A percentile compares a stretch with the other conserved stretches of the same genome.
Conservation (phyloP, 2,888 invertebrate species). For the Lutraria lutraria region DNA sequence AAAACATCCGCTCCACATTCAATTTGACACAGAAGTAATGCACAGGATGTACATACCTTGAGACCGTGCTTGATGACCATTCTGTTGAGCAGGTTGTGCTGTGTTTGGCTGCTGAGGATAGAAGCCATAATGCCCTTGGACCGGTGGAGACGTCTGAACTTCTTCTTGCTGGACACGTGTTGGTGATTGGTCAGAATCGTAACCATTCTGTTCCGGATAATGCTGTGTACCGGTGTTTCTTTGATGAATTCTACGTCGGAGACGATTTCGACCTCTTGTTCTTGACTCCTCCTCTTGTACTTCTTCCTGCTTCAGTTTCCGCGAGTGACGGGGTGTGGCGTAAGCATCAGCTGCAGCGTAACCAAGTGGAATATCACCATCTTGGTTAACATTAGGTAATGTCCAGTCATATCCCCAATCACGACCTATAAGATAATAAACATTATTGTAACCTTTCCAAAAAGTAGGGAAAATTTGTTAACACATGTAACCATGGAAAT, state of each 20-base stretch:
- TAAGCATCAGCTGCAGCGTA: slow-evolving; percentile 83
- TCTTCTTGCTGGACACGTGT: slow-evolving; percentile 50
- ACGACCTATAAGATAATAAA: slow-evolving; percentile 53
- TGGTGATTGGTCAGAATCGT: slow-evolving; percentile 74
- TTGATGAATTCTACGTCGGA: slow-evolving; percentile 53
- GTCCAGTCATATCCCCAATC: slow-evolving; percentile 81
- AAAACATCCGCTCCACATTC: too few relatives aligned
- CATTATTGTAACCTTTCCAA: too few relatives aligned
- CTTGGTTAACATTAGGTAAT: slow-evolving; percentile 74
- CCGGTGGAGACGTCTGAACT: slow-evolving; percentile 51
- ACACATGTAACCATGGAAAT: too few relatives aligned
- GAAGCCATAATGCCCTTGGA: slow-evolving; percentile 70
- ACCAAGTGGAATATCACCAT: slow-evolving; percentile 79
- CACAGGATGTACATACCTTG: slow-evolving; percentile 6
- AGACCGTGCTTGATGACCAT: not conserved
- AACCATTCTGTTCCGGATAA: slow-evolving; percentile 65
- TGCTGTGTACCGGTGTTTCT: slow-evolving; percentile 63
- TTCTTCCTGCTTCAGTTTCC: slow-evolving; percentile 46
- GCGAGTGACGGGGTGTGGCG: slow-evolving; percentile 61
- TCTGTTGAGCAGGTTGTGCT: slow-evolving; percentile 38
- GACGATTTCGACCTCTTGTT: slow-evolving; percentile 55
- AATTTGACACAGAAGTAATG: too few relatives aligned
- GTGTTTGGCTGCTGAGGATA: slow-evolving; percentile 58
- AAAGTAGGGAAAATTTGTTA: too few relatives aligned
- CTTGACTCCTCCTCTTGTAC: slow-evolving; percentile 42